These are phyloP conservation scores for Cerastoderma edule DNA, from an alignment of 2,888 invertebrate species.

Conservation along the genomic window DNA sequence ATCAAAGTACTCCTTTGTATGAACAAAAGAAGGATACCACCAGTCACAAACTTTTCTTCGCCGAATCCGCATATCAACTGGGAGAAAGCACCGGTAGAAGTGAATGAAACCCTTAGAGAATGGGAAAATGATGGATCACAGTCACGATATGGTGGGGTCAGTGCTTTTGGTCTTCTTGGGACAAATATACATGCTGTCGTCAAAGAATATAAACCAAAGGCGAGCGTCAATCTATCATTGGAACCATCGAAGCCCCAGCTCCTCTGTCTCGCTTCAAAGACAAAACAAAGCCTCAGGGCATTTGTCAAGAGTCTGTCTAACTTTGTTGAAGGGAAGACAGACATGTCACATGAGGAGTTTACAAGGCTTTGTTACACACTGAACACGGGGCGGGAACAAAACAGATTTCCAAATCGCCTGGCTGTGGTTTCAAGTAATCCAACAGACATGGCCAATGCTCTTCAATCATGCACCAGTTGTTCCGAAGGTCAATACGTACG, in stretches of 20 bases:
- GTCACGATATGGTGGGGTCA: neutral
- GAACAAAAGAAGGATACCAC: neutral
- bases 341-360: constrained; percentile 3
- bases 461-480: neutral
- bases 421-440: neutral
- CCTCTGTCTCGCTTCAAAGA: neutral
- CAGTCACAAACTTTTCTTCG: neutral
- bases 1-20: constrained; percentile 8
- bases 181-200: neutral
- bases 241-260: neutral
- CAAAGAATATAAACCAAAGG: neutral
- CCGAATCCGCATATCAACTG: constrained; percentile 14
- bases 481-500: neutral
- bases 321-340: neutral
- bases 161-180: constrained; percentile 5
- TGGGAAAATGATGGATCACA: neutral
- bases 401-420: neutral
- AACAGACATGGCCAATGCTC: neutral
- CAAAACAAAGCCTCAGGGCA: neutral
- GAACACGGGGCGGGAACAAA: neutral
- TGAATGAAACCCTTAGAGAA: neutral
- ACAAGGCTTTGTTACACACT: neutral
- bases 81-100: constrained; percentile 9
- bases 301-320: neutral
- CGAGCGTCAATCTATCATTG: neutral